Base-by-base conservation (phyloP, 2,113 vertebrate species). In the Hipposideros armiger region DNA sequence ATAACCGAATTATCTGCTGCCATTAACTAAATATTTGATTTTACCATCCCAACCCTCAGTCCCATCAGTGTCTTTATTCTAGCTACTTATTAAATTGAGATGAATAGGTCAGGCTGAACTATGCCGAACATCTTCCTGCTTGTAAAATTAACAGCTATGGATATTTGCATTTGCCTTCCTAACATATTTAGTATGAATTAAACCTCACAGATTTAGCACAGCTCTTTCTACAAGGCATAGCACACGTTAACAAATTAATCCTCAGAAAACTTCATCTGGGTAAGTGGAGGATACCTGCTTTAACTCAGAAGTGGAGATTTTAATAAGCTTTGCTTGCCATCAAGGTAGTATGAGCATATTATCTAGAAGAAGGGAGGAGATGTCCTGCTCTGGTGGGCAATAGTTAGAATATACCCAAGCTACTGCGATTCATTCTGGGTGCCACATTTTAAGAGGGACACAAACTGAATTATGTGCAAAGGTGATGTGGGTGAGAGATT, bases 111-210 rank as follows among this genome's bases (percentile, higher is more conserved):
- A 19, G 24, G 11, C 17, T 92, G 58, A 84, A 90, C 32, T 22
- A 50, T n/a, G 30, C 24, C 45, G 82, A 85, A 73, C 78, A 86
- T 92, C 90, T 95, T 80, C 72, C 84, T 87, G n/a, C 47, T 70
- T 95, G 47, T 86, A 94, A 82, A 94, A 77, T 74, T 90, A 81
- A 86, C 52, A 94, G 50, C 84, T 30, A 54, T n/a, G 11, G 64
- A 74, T 84, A 94, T 97, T 88, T 90, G 72, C 47, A 77, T 95
- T 85, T 92, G 69, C 66, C 32, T 93, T 86, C 78, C 82, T 90
- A 92, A 94, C 5, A 88, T 77, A 92, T 54, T 52, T 50, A 90
- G 40, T 45, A 50, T 45, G 80, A 93, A 95, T 78, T 97, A 94
- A 96, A 78, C 30, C 70, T 84, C 72, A 93, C 45, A 90, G 54